Conservation (phyloP, 2,797 vertebrate species). For the Gallinago nigripennis region DNA sequence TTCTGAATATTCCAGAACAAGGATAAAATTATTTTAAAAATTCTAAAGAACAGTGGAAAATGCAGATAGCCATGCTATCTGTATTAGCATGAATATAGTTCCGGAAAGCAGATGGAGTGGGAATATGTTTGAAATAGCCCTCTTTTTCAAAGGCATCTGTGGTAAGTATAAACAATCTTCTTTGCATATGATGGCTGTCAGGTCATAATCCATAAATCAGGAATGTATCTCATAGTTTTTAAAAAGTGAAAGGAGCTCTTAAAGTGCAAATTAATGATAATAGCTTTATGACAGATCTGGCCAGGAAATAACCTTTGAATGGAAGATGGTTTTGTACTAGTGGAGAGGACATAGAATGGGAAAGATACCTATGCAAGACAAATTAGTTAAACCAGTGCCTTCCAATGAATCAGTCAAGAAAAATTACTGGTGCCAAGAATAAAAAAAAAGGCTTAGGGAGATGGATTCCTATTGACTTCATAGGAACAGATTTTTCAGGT, state of each 20-base stretch:
- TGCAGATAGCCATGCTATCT: neutral
- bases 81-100: neutral
- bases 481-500: conserved; percentile 68
- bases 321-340: neutral
- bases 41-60: neutral
- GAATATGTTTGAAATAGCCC: neutral
- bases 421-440: conserved; percentile 66
- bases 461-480: conserved; percentile 76
- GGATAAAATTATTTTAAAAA: neutral
- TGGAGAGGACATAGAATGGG: conserved; percentile 19
- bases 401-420: conserved; percentile 70
- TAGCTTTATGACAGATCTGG: conserved; percentile 2
- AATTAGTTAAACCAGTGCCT: conserved; percentile 65
- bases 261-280: conserved; percentile 24
- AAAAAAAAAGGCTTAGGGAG: conserved; percentile 70
- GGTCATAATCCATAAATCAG: neutral
- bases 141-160: neutral
- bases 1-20: neutral
- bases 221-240: neutral
- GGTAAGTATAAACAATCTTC: conserved; percentile 39
- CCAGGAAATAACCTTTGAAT: conserved; percentile 25
- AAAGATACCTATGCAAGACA: conserved; percentile 69
- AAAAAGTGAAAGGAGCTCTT: conserved; percentile 4
- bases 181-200: conserved; percentile 14
- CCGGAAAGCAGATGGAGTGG: neutral